These are phyloP conservation scores for Apamea epomidion DNA, from an alignment of 2,888 invertebrate species.

Conservation along the genomic window DNA sequence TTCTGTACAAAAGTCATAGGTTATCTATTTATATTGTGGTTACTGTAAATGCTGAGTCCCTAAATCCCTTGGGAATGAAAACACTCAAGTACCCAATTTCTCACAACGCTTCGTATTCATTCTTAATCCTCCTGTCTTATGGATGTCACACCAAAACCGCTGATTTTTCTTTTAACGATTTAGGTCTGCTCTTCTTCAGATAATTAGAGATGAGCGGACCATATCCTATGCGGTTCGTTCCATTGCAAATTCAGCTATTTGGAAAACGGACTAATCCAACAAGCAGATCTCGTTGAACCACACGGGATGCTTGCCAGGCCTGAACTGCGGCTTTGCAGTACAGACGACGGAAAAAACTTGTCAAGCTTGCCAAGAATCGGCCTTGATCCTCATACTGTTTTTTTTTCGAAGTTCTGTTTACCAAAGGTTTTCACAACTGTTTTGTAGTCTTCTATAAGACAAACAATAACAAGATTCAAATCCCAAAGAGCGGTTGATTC, in stretches of 20 bases:
- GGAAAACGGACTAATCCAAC: neutral
- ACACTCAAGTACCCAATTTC: neutral
- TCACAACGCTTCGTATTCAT: neutral
- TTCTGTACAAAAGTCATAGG: constrained; percentile 16
- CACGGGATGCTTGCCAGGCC: neutral
- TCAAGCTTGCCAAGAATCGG: constrained; percentile 16
- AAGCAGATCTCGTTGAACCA: constrained; percentile 15
- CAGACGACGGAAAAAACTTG: constrained; percentile 12
- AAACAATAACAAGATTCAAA: constrained; percentile 29
- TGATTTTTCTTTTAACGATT: neutral
- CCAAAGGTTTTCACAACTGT: neutral
- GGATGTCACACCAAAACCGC: constrained; percentile 1
- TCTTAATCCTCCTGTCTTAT: neutral
- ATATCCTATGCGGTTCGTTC: neutral
- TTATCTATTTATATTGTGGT: constrained; percentile 8
- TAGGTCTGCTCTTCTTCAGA: neutral
- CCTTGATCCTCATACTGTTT: neutral
- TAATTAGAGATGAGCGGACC: neutral
- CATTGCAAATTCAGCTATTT: constrained; percentile 4
- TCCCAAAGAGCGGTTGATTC: constrained; percentile 51
- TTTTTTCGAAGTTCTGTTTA: neutral
- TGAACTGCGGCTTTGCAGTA: constrained; percentile 16
- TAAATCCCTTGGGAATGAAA: neutral
- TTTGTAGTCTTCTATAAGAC: constrained; percentile 7
- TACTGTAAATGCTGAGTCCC: constrained; percentile 2